These are phyloP conservation scores for Himantopus leucocephalus DNA, from an alignment of 2,113 vertebrate genomes.

Conservation along the genomic window DNA sequence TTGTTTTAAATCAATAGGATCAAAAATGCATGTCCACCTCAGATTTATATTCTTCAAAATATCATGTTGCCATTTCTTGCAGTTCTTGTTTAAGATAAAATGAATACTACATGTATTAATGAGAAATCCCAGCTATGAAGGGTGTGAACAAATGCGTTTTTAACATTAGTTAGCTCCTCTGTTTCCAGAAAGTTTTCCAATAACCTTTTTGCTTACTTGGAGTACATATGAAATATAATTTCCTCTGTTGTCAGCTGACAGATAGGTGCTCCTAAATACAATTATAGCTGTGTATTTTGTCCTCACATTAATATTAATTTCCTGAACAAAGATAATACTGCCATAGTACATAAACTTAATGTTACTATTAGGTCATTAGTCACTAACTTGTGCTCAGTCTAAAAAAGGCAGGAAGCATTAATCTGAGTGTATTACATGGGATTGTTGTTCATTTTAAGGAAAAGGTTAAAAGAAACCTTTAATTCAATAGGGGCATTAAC, in stretches of 20 bases:
- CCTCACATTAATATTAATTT: conserved; percentile 28
- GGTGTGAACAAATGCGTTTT: conserved; percentile 2
- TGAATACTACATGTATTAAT: conserved; percentile 11
- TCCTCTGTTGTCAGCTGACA: conserved; percentile 10
- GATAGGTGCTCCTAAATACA: conserved; percentile 35
- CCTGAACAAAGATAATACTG: conserved; percentile 34
- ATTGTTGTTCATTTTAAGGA: not conserved
- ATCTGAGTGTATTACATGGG: not conserved
- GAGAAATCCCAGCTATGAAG: not conserved
- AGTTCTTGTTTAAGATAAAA: conserved; percentile 48
- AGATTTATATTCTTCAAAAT: conserved; percentile 32
- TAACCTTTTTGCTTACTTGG: not conserved
- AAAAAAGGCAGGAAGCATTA: conserved; percentile 42
- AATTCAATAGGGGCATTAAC: not conserved
- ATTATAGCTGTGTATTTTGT: conserved; percentile 14
- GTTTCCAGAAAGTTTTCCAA: conserved; percentile 48
- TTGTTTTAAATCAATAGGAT: conserved; percentile 9
- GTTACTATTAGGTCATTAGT: conserved; percentile 56
- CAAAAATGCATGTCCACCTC: conserved; percentile 17
- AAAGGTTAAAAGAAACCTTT: conserved; percentile 35
- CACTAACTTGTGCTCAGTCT: conserved; percentile 38
- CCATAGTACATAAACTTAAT: conserved; percentile 42
- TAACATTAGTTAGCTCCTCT: not conserved
- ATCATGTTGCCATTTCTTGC: not conserved
- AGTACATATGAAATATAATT: not conserved